These are phyloP conservation scores for Vidua chalybeata DNA, from an alignment of 2,113 vertebrate species.

Conservation along the genomic window DNA sequence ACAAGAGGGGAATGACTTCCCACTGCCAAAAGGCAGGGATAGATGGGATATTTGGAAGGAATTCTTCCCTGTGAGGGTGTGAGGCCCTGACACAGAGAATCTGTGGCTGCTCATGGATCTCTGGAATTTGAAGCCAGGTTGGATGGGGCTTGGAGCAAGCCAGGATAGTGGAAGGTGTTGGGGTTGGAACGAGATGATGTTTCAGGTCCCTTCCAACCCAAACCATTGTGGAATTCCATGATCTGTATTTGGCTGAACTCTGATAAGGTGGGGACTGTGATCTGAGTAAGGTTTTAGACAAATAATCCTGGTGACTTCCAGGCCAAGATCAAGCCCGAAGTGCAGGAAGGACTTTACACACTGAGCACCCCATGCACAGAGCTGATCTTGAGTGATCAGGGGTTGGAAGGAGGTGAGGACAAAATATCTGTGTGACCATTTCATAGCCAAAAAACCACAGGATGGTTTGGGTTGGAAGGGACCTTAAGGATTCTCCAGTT, in stretches of 20 bases:
- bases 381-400: neutral
- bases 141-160: fast-evolving
- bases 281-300: neutral
- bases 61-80: neutral
- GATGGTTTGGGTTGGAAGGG: neutral
- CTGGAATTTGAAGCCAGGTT: neutral
- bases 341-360: neutral
- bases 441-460: neutral
- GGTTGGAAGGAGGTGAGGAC: neutral
- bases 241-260: neutral
- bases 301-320: neutral
- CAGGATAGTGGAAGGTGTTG: neutral
- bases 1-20: neutral
- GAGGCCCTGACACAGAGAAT: neutral
- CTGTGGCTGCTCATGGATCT: neutral
- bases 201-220: neutral
- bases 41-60: neutral
- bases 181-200: fast-evolving
- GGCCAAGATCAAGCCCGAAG: neutral
- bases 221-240: neutral
- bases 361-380: neutral
- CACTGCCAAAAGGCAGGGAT: neutral
- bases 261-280: no score
- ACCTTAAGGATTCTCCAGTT: neutral
- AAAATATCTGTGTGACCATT: neutral